Percentiles rank a stretch among this genome's conserved stretches.
Conservation (phyloP, 2,888 invertebrate genomes). For the Pseudococcus longispinus region DNA sequence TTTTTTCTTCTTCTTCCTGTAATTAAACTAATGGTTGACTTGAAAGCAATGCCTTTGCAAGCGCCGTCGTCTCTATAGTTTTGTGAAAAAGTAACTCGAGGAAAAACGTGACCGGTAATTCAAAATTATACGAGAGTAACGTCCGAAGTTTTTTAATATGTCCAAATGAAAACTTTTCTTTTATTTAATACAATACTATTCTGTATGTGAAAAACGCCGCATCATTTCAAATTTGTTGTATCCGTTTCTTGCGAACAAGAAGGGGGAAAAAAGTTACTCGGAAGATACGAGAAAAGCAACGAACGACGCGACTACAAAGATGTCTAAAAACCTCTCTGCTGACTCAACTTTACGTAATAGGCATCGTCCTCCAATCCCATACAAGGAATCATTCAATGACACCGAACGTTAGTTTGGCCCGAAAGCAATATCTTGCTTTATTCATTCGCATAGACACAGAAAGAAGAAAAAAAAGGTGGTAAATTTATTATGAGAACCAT, state of each 20-base stretch:
- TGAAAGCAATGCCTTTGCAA: not conserved
- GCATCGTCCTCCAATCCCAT: not conserved
- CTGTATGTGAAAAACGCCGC: conserved; percentile 24
- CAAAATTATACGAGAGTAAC: conserved; percentile 25
- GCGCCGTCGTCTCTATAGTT: not conserved
- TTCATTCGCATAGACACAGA: not conserved
- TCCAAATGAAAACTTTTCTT: conserved; percentile 27
- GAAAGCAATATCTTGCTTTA: not conserved
- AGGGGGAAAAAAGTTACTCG: not conserved
- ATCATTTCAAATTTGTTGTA: conserved; percentile 34
- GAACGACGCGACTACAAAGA: not conserved
- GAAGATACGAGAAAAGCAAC: not conserved
- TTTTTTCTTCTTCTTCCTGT: not conserved
- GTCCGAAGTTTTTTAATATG: conserved; percentile 34
- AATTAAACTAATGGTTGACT: conserved; percentile 18
- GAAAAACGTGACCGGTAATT: conserved; percentile 13
- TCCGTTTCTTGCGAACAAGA: not conserved
- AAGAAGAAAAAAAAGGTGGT: not conserved
- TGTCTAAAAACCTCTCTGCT: not conserved
- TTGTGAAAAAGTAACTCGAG: not conserved
- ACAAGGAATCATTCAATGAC: not conserved
- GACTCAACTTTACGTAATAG: not conserved
- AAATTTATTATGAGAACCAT: not conserved
- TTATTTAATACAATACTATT: conserved; percentile 28
- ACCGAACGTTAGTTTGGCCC: not conserved